Conservation (phyloP, 2,113 vertebrate genomes). For the Mus spicilegus region DNA sequence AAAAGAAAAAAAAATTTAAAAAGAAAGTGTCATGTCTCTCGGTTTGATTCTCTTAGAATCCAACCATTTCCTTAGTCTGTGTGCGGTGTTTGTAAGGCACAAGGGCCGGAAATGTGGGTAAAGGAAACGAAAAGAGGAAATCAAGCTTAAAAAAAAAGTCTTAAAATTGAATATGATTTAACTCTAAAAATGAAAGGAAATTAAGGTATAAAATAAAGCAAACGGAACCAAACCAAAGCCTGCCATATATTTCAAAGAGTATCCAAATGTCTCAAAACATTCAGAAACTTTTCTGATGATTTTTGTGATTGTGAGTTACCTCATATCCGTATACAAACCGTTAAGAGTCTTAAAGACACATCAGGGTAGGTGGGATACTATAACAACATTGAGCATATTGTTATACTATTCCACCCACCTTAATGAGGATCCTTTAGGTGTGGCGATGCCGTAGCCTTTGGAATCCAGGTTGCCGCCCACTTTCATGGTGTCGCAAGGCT, state of each 20-base stretch:
- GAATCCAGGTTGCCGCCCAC: conserved; percentile 99
- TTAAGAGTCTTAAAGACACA: conserved; percentile 98
- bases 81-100: conserved; percentile 84
- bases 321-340: conserved; percentile 99
- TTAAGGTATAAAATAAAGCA: conserved; percentile 74
- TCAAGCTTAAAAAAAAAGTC: conserved; percentile 81
- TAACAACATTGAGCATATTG: conserved; percentile 99
- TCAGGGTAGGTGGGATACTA: conserved; percentile 99
- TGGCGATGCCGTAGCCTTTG: conserved; percentile 99
- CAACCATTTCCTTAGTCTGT: conserved; percentile 84
- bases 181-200: conserved; percentile 76
- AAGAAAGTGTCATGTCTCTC: conserved; percentile 77
- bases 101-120: conserved; percentile 83
- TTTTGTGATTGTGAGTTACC: conserved; percentile 90
- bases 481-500: conserved; percentile 99
- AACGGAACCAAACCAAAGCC: conserved; percentile 73
- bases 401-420: conserved; percentile 99
- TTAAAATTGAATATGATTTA: conserved; percentile 83
- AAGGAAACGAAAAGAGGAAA: conserved; percentile 82
- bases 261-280: conserved; percentile 84
- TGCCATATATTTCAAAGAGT: conserved; percentile 74
- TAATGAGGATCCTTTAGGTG: conserved; percentile 99
- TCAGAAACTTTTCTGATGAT: conserved; percentile 82
- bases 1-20: background rate
- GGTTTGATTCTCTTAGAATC: conserved; percentile 84